Base-by-base conservation (phyloP, 2,113 vertebrate genomes). In the Melanostigma gelatinosum region DNA sequence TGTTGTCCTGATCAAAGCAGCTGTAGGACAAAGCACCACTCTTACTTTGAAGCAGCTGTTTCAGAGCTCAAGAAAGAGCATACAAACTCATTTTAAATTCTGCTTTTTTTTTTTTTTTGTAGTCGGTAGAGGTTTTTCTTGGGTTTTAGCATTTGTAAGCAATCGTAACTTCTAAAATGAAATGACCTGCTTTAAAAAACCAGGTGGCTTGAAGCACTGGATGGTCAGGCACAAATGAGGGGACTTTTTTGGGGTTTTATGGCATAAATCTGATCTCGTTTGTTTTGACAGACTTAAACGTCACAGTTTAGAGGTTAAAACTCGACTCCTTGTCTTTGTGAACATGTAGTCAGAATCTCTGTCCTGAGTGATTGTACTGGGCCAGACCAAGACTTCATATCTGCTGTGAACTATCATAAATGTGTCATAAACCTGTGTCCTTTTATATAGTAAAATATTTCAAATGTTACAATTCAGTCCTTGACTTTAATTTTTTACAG, bases 361-460 rank as follows among this genome's bases (percentile, higher is more conserved):
- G 22, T 46, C 20, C 29, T 38, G 61, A 42, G 36, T 75, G 81
- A 83, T 61, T 74, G 63, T 79, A 63, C 34, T 4, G 63, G 40
- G 44, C 12, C 57, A 34, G 38, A 83, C 65, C n/a, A 24, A 34
- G 46, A 36, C 8, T 8, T 67, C 58, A 69, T 72, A 67, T 44
- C 40, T 85, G 71, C 40, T 85, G 80, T 80, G 64, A 52, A 57
- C 69, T 69, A 29, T 80, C 57, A 50, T 65, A 29, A 75, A 55
- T 60, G 40, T 84, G 64, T 85, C 50, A 64, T 77, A 29, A 67
- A 74, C 22, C 48, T 85, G 18, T 80, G 46, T 15, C 84, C 71
- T 88, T 87, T 32, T 71, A 0, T 9, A 55, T 8, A 88, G 76
- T 88, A 84, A 80, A 87, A 72, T 63, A 40, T 80, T 76, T 82